Evolutionary conservation across 1,140 invertebrate species (phyloP).

Genomic region (Pseudobourletiella spinata): DNA sequence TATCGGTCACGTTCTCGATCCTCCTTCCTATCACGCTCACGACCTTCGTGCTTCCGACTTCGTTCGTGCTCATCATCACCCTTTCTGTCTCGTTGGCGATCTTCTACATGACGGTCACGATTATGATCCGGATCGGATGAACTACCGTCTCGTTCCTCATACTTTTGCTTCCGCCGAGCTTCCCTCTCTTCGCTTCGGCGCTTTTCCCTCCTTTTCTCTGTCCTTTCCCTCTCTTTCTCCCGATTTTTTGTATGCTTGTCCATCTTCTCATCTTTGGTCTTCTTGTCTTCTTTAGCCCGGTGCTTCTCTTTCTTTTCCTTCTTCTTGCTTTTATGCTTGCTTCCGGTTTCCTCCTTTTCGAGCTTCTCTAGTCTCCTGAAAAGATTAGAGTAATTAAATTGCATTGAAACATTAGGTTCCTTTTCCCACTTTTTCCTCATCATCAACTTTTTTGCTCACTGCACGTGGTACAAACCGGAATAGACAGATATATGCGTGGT

Average conservation of each 20-base stretch:
- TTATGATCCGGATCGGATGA: not conserved
- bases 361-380: constrained; percentile 69
- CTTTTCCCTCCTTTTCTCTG: not conserved
- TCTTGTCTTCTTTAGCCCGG: constrained; percentile 21
- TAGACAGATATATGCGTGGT: not conserved
- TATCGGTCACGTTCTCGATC: no score
- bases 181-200: constrained; percentile 1
- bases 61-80: no score
- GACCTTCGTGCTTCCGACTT: no score
- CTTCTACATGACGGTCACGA: not conserved
- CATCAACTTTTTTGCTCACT: not conserved
- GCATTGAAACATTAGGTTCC: not conserved
- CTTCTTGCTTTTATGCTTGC: constrained; percentile 43
- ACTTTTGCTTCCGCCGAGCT: not conserved
- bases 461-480: not conserved
- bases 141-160: not conserved
- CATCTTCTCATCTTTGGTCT: constrained; percentile 1
- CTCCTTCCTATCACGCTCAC: no score
- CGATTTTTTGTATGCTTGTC: constrained; percentile 6
- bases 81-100: no score
- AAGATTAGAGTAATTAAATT: constrained; percentile 38
- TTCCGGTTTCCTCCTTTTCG: constrained; percentile 49
- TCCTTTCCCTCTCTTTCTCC: not conserved
- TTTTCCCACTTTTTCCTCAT: not conserved
- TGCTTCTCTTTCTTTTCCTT: constrained; percentile 32